Base-by-base conservation (phyloP, 2,797 vertebrate species). In the Heterohyrax brucei region DNA sequence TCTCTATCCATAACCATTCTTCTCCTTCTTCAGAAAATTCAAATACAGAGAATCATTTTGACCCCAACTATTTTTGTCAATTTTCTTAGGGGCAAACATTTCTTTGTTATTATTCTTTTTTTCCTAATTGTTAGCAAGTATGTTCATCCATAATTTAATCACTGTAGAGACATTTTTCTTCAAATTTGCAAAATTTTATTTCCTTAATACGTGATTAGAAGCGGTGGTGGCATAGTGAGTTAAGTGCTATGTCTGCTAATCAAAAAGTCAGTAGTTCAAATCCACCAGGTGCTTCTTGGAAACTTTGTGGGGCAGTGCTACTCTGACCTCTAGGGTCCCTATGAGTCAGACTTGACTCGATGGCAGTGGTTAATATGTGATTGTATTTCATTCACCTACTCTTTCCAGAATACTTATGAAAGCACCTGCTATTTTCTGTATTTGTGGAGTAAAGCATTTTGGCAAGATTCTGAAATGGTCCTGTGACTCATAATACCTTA, bases 41-140 rank as follows among this genome's bases (percentile, higher is more conserved):
- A 77, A 62, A 46, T 93, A 72, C 46, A 62, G 78, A 89, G 78
- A 82, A 18, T 85, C 21, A 56, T 28, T 77, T 94, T n/a, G n/a
- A 87, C 16, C 2, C 30, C 22, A 79, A 5, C 61, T 94, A 13
- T 81, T 90, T 68, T 46, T 64, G 16, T 85, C 9, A 78, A 78
- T 1, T 12, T 91, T 89, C 76, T 85, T 79, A 83, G 30, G 19
- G 33, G 3, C 64, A 93, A 8, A 26, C 76, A 76, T 64, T 64
- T 62, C 44, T 94, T 83, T 75, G 68, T 94, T 76, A 85, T 91
- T 21, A 86, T 83, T 46, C 56, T 94, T 76, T 88, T 91, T 21
- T 89, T 83, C 44, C 62, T 56, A 66, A 5, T 75, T 73, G 10
- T 62, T 90, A 14, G 50, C 33, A 39, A 94, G 46, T 82, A 96